Evolutionary conservation across 2,888 invertebrate genomes (phyloP), one percentile per base, ranked within the genome.

Genomic region (Mesorhabditis sp.): DNA sequence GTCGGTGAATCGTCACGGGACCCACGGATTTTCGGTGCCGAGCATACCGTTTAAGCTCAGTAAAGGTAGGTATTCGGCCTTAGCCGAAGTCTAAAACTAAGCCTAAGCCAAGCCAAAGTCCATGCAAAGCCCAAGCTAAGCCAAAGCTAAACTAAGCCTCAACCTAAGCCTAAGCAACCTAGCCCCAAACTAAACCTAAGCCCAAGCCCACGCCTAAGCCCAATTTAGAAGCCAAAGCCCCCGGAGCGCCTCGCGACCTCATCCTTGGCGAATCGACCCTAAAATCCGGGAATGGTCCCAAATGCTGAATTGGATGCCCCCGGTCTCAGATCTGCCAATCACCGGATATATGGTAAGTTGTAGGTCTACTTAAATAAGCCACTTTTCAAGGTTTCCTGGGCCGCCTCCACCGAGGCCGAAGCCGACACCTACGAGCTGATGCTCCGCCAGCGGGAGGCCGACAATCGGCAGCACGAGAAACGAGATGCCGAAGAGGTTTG

Each of bases 11-110:
- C 74, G 76, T 5, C 76, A 82, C 62, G 86, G 87, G 15, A 81
- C 82, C 67, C 73, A 80, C 61, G 87, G 87, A 6, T 86, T 83
- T 74, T 86, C 86, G 42, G 67, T 70, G 4, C 76, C 82, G 2
- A 78, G 78, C 5, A 63, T 68, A 28, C 76, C 80, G 4, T 85
- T 84, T 75, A 84, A 82, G 64, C 74, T 84, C 2, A 79, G 82
- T 28, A 82, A 81, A 75, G 75, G 77, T 72, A 67, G 10, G 45
- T 58, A 64, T 43, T 62, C 6, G 42, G n/a, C 28, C 28, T 28
- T 4, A 4, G 15, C 28, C 28, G 28, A 28, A 28, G 28, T 5
- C 7, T 10, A 4, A 13, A 4, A 42, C 1, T 28, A 28, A 2
- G 28, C 28, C 28, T 28, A 28, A 28, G 61, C 7, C 28, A 6